Evolutionary conservation across 2,113 vertebrate species (phyloP), one percentile per base, ranked within the genome.

Genomic region (Passer montanus): DNA sequence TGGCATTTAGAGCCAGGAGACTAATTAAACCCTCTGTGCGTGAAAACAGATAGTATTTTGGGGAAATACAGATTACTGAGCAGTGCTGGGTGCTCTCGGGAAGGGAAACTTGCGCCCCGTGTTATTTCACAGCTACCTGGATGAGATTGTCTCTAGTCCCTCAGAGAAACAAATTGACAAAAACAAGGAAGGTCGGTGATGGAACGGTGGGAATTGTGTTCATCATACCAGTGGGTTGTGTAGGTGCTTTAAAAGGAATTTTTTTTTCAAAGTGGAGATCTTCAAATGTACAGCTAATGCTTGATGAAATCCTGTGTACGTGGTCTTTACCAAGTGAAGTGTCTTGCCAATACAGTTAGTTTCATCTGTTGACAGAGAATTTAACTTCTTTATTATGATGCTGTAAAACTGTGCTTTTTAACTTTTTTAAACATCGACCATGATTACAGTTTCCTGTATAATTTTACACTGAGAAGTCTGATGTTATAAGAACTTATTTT

Each of bases 1-100:
- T 94, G 87, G 68, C 75, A 87, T 91, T 97, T 93, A 94, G 94
- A 91, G 82, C 63, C 81, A 60, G 41, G 55, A 89, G 47, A 64
- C 62, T 95, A 91, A 93, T 94, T 94, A 96, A 97, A 89, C 90
- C 76, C 76, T 69, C 75, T 49, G 39, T 39, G 46, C 44, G 15
- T 55, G 60, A 87, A 59, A 94, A 84, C 69, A 67, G 62, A 35
- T 68, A 52, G 53, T 66, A 69, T 68, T 74, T 37, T 35, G 16
- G 78, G 72, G 85, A 94, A 70, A 35, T 67, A 20, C 20, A 67
- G 59, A 52, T 94, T 44, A 84, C 8, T 84, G 63, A 26, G 37
- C 53, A 39, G 55, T 27, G 20, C n/a, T 31, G 59, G 15, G 24
- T 50, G 85, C 79, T 78, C 21, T 19, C 52, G 81, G 84, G 73